phyloP scores from a whole-genome alignment of 1,140 invertebrate species.

The Heterodera schachtii region DNA sequence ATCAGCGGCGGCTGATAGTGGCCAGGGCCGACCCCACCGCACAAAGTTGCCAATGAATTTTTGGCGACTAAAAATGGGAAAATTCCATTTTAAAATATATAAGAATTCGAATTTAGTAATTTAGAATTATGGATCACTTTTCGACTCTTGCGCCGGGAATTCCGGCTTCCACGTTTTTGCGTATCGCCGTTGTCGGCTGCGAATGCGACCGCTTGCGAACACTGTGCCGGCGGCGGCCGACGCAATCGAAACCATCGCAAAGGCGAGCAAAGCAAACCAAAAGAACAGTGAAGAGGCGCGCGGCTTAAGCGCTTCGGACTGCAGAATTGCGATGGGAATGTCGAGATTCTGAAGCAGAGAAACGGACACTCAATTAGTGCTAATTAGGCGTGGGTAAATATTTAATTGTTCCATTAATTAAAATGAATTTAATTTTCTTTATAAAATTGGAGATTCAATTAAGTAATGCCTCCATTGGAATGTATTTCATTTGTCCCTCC shows the following conservation, averaged over 20 bases:
- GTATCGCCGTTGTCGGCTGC: neutral
- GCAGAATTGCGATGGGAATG: slow-evolving; percentile 16
- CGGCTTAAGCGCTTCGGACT: slow-evolving; percentile 8
- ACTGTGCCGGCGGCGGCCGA: slow-evolving; percentile 4
- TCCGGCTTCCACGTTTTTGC: slow-evolving; percentile 22
- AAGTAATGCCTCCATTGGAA: too few species aligned
- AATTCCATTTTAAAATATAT: too few species aligned
- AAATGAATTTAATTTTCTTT: too few species aligned
- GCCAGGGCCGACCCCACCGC: too few species aligned
- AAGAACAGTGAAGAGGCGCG: neutral
- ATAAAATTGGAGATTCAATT: too few species aligned
- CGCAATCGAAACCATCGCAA: slow-evolving; percentile 13
- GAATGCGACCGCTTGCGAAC: neutral
- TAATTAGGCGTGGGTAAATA: too few species aligned
- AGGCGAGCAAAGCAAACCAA: slow-evolving; percentile 5
- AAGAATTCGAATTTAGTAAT: too few species aligned
- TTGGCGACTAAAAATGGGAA: neutral
- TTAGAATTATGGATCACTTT: too few species aligned
- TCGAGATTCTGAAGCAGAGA: slow-evolving; percentile 5
- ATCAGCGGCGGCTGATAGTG: neutral
- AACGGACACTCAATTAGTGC: neutral
- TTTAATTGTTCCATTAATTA: too few species aligned
- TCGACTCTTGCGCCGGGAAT: neutral
- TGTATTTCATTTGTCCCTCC: too few species aligned
- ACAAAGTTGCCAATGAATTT: neutral